Conservation (phyloP, 2,888 invertebrate genomes). For the Alcis repandata region DNA sequence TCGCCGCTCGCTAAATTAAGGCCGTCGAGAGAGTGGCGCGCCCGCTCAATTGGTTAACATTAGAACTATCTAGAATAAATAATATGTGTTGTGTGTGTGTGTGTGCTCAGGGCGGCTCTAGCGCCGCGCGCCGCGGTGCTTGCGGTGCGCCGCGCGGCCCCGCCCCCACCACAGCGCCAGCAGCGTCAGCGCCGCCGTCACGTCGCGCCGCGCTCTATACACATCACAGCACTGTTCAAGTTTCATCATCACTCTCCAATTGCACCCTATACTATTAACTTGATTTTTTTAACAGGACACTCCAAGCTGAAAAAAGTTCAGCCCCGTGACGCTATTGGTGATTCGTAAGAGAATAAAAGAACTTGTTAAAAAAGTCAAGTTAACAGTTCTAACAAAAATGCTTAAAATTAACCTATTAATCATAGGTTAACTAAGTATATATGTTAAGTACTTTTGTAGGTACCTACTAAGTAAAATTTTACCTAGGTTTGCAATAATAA, state of each 20-base stretch:
- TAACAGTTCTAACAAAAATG: neutral
- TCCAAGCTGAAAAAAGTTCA: neutral
- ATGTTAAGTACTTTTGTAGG: too few relatives aligned
- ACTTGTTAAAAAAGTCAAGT: slow-evolving; percentile 6
- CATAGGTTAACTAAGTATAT: too few relatives aligned
- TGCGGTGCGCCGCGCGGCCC: slow-evolving; percentile 80
- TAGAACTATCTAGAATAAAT: slow-evolving; percentile 86
- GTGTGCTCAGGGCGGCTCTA: slow-evolving; percentile 82
- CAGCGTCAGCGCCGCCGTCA: slow-evolving; percentile 70
- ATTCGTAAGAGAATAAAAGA: neutral
- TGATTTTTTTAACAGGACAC: neutral
- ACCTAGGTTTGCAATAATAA: too few relatives aligned
- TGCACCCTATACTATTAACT: neutral
- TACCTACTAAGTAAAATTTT: too few relatives aligned
- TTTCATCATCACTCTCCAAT: neutral
- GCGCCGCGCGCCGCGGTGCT: slow-evolving; percentile 86
- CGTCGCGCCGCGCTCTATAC: slow-evolving; percentile 67
- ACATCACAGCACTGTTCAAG: slow-evolving; percentile 2
- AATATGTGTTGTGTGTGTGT: slow-evolving; percentile 54
- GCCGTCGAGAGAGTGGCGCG: slow-evolving; percentile 67
- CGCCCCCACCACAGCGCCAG: slow-evolving; percentile 74
- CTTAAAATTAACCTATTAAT: neutral
- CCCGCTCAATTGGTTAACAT: slow-evolving; percentile 82
- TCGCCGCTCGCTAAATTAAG: slow-evolving; percentile 70
- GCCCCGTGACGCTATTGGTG: neutral